phyloP scores from a whole-genome alignment of 2,888 invertebrate species.

The Agrypnus murinus region DNA sequence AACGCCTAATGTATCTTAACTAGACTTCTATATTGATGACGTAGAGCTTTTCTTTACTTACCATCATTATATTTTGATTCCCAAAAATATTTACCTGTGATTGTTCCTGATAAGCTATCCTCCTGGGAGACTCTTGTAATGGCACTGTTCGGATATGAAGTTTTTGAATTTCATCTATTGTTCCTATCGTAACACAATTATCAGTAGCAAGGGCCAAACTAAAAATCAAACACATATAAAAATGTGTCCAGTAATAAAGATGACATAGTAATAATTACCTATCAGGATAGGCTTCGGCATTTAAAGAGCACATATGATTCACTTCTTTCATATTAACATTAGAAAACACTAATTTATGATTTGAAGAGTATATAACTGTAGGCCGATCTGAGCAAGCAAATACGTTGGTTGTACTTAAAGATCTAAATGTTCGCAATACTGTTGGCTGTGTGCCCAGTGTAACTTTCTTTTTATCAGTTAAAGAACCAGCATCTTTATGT shows the following conservation, averaged over 20 bases:
- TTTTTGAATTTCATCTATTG: conserved; percentile 99
- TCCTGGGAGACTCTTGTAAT: conserved; percentile 93
- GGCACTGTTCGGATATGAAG: conserved; percentile 97
- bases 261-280: conserved; percentile 73
- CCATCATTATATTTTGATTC: no score
- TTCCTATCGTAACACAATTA: conserved; percentile 93
- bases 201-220: conserved; percentile 92
- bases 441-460: conserved; percentile 98
- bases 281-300: conserved; percentile 96
- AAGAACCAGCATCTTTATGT: conserved; percentile 81
- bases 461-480: conserved; percentile 94
- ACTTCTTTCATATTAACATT: conserved; percentile 97
- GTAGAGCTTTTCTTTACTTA: no score
- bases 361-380: conserved; percentile 99
- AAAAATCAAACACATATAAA: conserved; percentile 54
- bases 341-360: conserved; percentile 98
- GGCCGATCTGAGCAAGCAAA: conserved; percentile 99
- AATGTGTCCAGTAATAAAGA: conserved; percentile 12
- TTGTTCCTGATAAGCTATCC: conserved; percentile 96
- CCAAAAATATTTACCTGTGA: conserved; percentile 79
- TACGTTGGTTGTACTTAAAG: conserved; percentile 94
- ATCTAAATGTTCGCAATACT: conserved; percentile 90
- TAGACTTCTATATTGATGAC: no score
- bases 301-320: conserved; percentile 98
- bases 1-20: no score